Percentiles rank a stretch among this genome's conserved stretches.
Conservation (phyloP, 2,888 invertebrate species). For the Antheraea assamensis region DNA sequence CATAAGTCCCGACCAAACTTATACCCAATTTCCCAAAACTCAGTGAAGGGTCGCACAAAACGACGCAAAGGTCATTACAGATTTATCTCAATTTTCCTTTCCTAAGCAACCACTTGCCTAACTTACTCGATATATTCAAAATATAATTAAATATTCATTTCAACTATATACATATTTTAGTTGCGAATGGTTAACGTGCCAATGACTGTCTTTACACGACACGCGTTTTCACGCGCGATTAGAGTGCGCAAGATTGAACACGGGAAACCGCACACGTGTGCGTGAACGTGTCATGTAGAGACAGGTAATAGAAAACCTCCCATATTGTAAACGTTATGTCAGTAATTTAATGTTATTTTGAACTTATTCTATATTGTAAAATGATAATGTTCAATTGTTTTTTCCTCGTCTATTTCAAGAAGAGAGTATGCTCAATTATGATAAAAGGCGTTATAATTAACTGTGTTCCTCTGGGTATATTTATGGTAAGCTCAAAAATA, state of each 20-base stretch:
- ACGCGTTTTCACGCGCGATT: too few species aligned
- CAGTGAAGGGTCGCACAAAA: slow-evolving; percentile 41
- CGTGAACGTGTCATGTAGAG: too few species aligned
- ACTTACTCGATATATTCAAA: slow-evolving; percentile 17
- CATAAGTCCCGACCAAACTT: not conserved
- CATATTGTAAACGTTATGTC: too few species aligned
- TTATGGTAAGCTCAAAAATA: not conserved
- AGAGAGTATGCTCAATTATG: not conserved
- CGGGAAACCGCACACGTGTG: too few species aligned
- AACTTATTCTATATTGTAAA: too few species aligned
- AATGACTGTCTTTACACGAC: too few species aligned
- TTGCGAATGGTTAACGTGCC: not conserved
- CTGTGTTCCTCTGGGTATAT: not conserved
- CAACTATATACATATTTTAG: not conserved
- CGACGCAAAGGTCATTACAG: slow-evolving; percentile 33
- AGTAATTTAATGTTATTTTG: too few species aligned
- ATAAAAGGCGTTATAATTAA: not conserved
- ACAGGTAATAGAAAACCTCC: too few species aligned
- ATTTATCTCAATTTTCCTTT: slow-evolving; percentile 26
- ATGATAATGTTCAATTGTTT: not conserved
- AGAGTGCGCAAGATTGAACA: too few species aligned
- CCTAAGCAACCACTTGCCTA: slow-evolving; percentile 27
- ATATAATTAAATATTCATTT: not conserved
- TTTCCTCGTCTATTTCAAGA: not conserved
- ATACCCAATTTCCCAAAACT: slow-evolving; percentile 46